A percentile compares a stretch with the other conserved stretches of the same genome.
Conservation (phyloP, 2,113 vertebrate species). For the Oncorhynchus keta region DNA sequence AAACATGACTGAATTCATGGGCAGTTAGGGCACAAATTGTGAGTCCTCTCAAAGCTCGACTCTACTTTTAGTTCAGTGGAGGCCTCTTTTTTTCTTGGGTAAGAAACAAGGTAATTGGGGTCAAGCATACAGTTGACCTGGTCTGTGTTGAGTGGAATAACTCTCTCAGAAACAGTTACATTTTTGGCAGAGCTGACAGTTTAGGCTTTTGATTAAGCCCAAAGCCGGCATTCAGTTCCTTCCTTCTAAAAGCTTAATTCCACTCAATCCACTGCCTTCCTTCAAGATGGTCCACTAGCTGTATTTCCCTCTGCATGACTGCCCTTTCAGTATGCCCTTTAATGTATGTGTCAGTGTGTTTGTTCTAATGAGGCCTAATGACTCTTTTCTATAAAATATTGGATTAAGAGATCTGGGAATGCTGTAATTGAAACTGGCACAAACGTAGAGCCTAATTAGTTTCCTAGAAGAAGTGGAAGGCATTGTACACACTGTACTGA, state of each 20-base stretch:
- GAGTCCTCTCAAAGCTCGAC: no score
- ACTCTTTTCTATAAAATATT: slow-evolving; percentile 15
- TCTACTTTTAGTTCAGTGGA: no score
- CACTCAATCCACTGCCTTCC: slow-evolving; percentile 25
- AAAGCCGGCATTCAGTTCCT: slow-evolving; percentile 6
- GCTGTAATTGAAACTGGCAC: slow-evolving; percentile 39
- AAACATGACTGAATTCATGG: no score
- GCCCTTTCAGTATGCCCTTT: slow-evolving; percentile 12
- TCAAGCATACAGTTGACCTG: slow-evolving; percentile 47
- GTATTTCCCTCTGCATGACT: slow-evolving; percentile 51
- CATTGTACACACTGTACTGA: not conserved
- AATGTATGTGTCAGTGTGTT: slow-evolving; percentile 42
- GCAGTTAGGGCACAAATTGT: no score
- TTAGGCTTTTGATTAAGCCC: slow-evolving; percentile 8
- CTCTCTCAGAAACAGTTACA: slow-evolving; percentile 18
- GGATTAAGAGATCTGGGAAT: slow-evolving; percentile 40
- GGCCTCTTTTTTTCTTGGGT: not conserved
- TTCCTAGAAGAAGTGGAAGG: slow-evolving; percentile 19
- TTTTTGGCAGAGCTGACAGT: slow-evolving; percentile 33
- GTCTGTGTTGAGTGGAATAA: slow-evolving; percentile 31
- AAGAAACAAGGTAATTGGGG: slow-evolving; percentile 36
- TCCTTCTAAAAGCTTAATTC: slow-evolving; percentile 36
- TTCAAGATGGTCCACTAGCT: slow-evolving; percentile 14
- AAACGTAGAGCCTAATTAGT: slow-evolving; percentile 37
- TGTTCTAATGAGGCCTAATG: slow-evolving; percentile 58